Evolutionary conservation across 1,140 invertebrate genomes (phyloP).

Genomic region (Manduca sexta): DNA sequence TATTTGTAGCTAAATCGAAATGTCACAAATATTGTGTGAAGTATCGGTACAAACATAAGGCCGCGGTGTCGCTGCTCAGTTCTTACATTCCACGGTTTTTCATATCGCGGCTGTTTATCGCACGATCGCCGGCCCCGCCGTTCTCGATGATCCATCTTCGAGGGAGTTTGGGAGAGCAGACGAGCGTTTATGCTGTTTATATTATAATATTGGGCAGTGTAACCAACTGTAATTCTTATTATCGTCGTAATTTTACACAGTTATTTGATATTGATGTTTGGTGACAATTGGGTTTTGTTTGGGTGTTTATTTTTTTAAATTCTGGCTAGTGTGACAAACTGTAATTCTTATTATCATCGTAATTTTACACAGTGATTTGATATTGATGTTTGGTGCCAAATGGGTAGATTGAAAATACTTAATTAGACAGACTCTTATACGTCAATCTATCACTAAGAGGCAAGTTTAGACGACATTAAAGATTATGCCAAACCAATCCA

Average conservation of each 20-base stretch:
- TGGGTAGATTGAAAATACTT: too few species aligned
- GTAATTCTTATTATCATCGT: too few species aligned
- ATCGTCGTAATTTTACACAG: too few species aligned
- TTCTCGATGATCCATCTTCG: slow-evolving; percentile 64
- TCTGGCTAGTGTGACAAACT: neutral
- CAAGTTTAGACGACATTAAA: too few species aligned
- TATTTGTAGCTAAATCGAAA: too few species aligned
- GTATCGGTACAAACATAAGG: neutral
- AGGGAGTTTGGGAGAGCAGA: slow-evolving; percentile 28
- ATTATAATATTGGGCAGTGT: neutral
- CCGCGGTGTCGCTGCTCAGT: slow-evolving; percentile 10
- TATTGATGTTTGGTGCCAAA: neutral
- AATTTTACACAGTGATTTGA: too few species aligned
- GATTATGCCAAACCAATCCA: too few species aligned
- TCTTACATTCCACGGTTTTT: slow-evolving; percentile 30
- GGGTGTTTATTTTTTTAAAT: too few species aligned
- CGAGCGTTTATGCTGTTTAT: slow-evolving; percentile 20
- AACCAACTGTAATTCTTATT: neutral
- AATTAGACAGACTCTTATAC: too few species aligned
- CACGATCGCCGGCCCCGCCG: slow-evolving; percentile 52
- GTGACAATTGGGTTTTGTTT: neutral
- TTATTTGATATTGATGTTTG: neutral
- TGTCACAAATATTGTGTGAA: neutral
- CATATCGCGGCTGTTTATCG: slow-evolving; percentile 65
- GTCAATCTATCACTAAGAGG: too few species aligned